These are phyloP conservation scores for Schizopygopsis malacanthus DNA, from an alignment of 2,797 vertebrate species.

Conservation along the genomic window DNA sequence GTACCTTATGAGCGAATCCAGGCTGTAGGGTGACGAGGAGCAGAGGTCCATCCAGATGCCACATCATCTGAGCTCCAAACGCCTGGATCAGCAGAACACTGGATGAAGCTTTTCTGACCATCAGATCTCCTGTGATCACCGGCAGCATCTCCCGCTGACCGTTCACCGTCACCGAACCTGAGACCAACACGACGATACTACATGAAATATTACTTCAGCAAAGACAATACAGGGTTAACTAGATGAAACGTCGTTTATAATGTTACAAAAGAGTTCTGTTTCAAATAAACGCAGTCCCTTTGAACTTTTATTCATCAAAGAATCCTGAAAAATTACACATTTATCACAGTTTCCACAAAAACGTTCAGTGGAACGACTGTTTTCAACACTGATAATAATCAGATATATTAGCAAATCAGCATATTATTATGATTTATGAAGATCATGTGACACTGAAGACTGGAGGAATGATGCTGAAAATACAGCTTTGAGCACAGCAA, in stretches of 20 bases:
- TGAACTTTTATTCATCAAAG: neutral
- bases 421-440: neutral
- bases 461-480: neutral
- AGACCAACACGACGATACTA: neutral
- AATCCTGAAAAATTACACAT: neutral
- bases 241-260: neutral
- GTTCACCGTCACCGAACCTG: slow-evolving; percentile 82
- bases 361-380: neutral
- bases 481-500: neutral
- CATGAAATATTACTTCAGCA: neutral
- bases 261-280: neutral
- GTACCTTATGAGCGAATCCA: slow-evolving; percentile 83
- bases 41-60: slow-evolving; percentile 82
- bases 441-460: neutral
- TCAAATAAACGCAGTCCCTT: neutral
- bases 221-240: too few relatives aligned
- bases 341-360: neutral
- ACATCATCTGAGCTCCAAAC: slow-evolving; percentile 84
- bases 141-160: slow-evolving; percentile 80
- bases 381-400: neutral
- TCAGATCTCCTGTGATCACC: slow-evolving; percentile 76
- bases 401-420: neutral
- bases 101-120: slow-evolving; percentile 79
- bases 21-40: slow-evolving; percentile 85
- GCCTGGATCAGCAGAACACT: slow-evolving; percentile 84